Percentiles rank a stretch among this genome's conserved stretches.
phyloP scores from a whole-genome alignment of 2,888 invertebrate genomes.

The Oscheius sp. region DNA sequence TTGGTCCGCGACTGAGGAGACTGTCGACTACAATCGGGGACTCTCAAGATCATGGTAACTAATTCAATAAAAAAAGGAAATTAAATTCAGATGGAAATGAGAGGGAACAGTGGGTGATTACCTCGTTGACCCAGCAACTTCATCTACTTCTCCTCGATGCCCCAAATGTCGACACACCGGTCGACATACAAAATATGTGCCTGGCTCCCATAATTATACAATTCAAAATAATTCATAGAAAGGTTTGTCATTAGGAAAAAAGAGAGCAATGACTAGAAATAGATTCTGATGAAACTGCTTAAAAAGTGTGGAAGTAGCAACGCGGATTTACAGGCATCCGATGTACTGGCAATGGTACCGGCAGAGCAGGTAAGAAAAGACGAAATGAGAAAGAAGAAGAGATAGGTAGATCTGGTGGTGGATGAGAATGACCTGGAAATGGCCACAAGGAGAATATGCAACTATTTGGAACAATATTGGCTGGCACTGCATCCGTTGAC shows the following conservation, averaged over 20 bases:
- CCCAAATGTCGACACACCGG: conserved; percentile 58
- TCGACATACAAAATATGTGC: conserved; percentile 51
- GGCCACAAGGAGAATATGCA: conserved; percentile 52
- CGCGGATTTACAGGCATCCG: conserved; percentile 24
- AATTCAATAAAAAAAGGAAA: neutral
- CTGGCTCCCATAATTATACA: conserved; percentile 59
- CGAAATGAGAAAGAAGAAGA: neutral
- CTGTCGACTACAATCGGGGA: conserved; percentile 27
- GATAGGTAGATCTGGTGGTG: conserved; percentile 55
- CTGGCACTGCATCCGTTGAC: conserved; percentile 41
- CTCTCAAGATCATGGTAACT: conserved; percentile 13
- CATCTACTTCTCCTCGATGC: conserved; percentile 55
- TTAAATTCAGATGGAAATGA: conserved; percentile 40
- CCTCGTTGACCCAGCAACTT: conserved; percentile 50
- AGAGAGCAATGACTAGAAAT: neutral
- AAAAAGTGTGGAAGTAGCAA: conserved; percentile 33
- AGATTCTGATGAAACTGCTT: conserved; percentile 43
- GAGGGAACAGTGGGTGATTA: conserved; percentile 46
- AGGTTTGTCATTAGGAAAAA: conserved; percentile 36
- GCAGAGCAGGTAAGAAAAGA: neutral
- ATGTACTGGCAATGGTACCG: conserved; percentile 2
- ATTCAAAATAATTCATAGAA: conserved; percentile 57
- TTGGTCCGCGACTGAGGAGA: conserved; percentile 38
- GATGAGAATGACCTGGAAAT: conserved; percentile 56
- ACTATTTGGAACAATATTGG: conserved; percentile 56